Evolutionary conservation across 1,140 invertebrate species (phyloP).

Genomic region (Nixonia krombeini): DNA sequence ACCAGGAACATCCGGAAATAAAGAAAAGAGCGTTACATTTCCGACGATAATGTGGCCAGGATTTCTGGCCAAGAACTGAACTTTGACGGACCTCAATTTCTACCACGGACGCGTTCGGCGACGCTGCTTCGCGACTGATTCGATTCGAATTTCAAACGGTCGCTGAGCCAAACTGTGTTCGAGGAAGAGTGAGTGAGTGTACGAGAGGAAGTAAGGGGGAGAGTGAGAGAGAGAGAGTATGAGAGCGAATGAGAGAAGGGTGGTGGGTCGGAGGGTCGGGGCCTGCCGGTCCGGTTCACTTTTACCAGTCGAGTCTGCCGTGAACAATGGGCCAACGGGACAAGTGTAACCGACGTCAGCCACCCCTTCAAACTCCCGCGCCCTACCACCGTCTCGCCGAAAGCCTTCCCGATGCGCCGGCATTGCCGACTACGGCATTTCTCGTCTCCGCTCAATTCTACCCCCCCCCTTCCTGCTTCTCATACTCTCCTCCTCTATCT

Average conservation of each 20-base stretch:
- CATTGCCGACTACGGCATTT: no score
- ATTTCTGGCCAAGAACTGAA: no score
- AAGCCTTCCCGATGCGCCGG: no score
- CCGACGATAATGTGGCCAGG: no score
- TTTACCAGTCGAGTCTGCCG: conserved; percentile 36
- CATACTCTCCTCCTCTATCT: no score
- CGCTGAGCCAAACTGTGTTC: background rate
- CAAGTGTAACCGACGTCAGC: conserved; percentile 62
- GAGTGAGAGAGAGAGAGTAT: background rate
- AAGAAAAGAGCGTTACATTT: no score
- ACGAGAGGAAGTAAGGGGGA: background rate
- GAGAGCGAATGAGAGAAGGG: background rate
- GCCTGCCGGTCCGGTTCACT: background rate
- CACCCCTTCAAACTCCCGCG: conserved; percentile 25
- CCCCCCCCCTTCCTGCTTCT: no score
- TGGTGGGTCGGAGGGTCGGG: background rate
- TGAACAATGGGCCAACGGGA: conserved; percentile 60
- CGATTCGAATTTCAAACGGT: conserved; percentile 47
- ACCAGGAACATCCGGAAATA: no score
- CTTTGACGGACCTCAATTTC: no score
- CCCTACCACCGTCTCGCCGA: background rate
- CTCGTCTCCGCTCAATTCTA: no score
- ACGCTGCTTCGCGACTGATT: conserved; percentile 36
- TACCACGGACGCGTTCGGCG: conserved; percentile 10
- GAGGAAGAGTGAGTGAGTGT: no score